phyloP scores from a whole-genome alignment of 2,113 vertebrate genomes.

The Theristicus caerulescens region DNA sequence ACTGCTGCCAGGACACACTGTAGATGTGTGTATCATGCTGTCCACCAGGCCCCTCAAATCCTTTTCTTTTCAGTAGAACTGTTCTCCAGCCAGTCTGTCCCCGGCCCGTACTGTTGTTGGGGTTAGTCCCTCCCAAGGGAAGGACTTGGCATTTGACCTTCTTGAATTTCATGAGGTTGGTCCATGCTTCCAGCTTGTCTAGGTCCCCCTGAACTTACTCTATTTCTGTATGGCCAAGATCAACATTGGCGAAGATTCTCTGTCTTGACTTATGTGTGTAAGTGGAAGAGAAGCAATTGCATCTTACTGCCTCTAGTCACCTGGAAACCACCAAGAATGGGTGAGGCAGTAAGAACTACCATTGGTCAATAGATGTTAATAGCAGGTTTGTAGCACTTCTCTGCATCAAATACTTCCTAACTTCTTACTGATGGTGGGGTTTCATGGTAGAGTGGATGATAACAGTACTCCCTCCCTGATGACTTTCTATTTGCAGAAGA shows the following conservation, averaged over 20 bases:
- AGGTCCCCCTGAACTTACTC: neutral
- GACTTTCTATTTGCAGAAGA: neutral
- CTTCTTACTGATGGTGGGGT: neutral
- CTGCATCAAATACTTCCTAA: no score
- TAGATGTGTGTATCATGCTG: neutral
- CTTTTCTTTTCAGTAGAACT: neutral
- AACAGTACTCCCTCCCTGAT: accelerated
- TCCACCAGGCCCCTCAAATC: neutral
- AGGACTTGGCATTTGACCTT: neutral
- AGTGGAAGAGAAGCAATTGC: neutral
- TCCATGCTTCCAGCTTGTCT: neutral
- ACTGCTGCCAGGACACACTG: neutral
- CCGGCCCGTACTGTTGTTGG: neutral
- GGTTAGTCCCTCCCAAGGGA: neutral
- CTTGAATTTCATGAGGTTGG: neutral
- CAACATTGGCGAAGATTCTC: neutral
- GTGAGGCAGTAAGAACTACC: neutral
- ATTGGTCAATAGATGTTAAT: neutral
- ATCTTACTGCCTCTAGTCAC: neutral
- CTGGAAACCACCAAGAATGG: neutral
- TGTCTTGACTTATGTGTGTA: neutral
- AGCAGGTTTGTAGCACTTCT: neutral
- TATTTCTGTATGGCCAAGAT: neutral
- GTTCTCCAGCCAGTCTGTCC: neutral
- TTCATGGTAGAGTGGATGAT: neutral